Evolutionary conservation across 2,888 invertebrate genomes (phyloP).

Genomic region (Thyatira batis): DNA sequence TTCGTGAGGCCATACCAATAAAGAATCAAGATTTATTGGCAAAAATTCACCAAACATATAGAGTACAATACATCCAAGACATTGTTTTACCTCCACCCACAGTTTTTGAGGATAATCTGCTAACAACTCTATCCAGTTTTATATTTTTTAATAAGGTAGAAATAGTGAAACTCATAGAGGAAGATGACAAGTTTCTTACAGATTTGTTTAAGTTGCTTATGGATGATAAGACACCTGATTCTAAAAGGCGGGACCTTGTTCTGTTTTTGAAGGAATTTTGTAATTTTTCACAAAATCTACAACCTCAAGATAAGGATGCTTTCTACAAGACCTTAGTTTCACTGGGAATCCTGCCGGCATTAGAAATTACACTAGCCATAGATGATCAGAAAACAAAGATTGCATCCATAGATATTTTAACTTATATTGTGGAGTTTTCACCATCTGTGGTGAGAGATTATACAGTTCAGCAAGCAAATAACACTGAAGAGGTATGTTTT

Average conservation of each 20-base stretch:
- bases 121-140: slow-evolving; percentile 98
- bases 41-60: slow-evolving; percentile 99
- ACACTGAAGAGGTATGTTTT: slow-evolving; percentile 89
- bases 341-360: slow-evolving; percentile 92
- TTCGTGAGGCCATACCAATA: slow-evolving; percentile 96
- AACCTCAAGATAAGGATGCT: slow-evolving; percentile 97
- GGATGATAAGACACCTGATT: slow-evolving; percentile 92
- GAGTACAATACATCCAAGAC: slow-evolving; percentile 99
- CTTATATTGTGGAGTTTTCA: slow-evolving; percentile 98
- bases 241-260: slow-evolving; percentile 95
- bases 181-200: slow-evolving; percentile 97
- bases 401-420: slow-evolving; percentile 98
- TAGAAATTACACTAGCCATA: slow-evolving; percentile 95
- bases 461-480: slow-evolving; percentile 95
- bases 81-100: slow-evolving; percentile 99
- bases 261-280: slow-evolving; percentile 99
- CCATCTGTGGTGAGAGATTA: slow-evolving; percentile 98
- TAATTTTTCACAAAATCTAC: slow-evolving; percentile 98
- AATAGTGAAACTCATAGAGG: slow-evolving; percentile 98
- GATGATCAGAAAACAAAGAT: slow-evolving; percentile 97
- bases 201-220: slow-evolving; percentile 97
- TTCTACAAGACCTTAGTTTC: slow-evolving; percentile 97
- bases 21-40: slow-evolving; percentile 96
- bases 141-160: slow-evolving; percentile 99
- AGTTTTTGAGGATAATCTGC: slow-evolving; percentile 99